A percentile compares a stretch with the other conserved stretches of the same genome.
Conservation (phyloP, 2,113 vertebrate genomes). For the Oryzias javanicus region DNA sequence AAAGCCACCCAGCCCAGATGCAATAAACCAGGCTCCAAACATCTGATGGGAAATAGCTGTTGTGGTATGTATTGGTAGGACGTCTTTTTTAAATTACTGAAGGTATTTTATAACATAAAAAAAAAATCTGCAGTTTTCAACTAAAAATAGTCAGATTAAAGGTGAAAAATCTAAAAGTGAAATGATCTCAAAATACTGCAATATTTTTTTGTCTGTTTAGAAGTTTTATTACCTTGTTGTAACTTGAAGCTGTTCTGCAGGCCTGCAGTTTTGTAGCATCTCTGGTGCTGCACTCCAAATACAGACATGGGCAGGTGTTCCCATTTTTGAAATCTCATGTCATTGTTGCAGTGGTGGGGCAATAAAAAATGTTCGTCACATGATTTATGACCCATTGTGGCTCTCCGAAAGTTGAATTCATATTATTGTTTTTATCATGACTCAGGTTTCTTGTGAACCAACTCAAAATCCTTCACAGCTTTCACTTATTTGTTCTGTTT, state of each 20-base stretch:
- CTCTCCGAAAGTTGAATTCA: conserved; percentile 2
- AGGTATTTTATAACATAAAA: neutral
- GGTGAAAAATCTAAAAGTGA: too few species aligned
- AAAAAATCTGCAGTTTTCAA: too few species aligned
- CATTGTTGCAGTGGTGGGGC: neutral
- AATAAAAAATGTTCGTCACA: neutral
- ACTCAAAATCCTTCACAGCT: neutral
- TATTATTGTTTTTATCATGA: conserved; percentile 7
- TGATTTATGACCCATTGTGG: neutral
- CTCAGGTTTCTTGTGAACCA: neutral
- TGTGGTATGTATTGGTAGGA: neutral
- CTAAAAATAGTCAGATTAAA: too few species aligned
- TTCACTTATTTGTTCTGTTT: neutral
- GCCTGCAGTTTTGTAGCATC: conserved; percentile 2
- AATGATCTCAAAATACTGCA: too few species aligned
- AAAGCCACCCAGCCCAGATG: neutral
- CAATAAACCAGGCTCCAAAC: neutral
- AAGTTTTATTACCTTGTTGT: too few species aligned
- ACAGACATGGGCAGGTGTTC: neutral
- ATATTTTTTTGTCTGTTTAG: too few species aligned
- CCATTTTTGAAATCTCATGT: neutral
- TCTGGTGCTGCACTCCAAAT: neutral
- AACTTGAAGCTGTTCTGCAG: neutral
- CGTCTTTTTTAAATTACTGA: neutral
- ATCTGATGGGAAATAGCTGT: neutral